Base-by-base conservation (phyloP, 2,113 vertebrate genomes). In the Chloropsis cyanopogon region DNA sequence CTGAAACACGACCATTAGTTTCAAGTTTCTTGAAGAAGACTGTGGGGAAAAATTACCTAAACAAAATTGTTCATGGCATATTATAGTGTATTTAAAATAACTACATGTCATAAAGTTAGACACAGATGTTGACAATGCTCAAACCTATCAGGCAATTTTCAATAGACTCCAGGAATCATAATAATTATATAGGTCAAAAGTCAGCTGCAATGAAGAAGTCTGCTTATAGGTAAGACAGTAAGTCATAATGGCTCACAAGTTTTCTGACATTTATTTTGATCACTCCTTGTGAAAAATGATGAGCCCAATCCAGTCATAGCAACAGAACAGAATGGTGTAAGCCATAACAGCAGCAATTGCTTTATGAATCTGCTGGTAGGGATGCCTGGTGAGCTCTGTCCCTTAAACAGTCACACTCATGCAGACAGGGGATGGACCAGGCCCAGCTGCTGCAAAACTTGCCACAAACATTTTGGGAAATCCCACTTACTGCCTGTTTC, bases 351-450 rank as follows among this genome's bases (percentile, higher is more conserved):
- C 37, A 60, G 39, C 7, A 44, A 29, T 12, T 57, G 17, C 10
- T 79, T 49, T 61, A 46, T 29, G 33, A 42, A 46, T 26, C 39
- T 77, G 37, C 68, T 25, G 1, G 3, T 26, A 18, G 16, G 13
- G 8, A 28, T 75, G 21, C 14, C 35, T 2, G 0, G 26, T 29
- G 41, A 16, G 16, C 9, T 78, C 52, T n/a, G 18, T 56, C 69
- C 46, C 41, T 14, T 9, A 10, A 33, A 35, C 0, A 0, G 42
- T 18, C 49, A 49, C 31, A 11, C 31, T 7, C 3, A 2, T 10
- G 8, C 22, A 49, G 60, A 59, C 26, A 35, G 31, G 12, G 22
- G 24, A 29, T 0, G 3, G 42, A 39, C 18, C 33, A 75, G 50
- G 42, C 18, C 39, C 29, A 11, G 41, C 21, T 86, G 25, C 70